Evolutionary conservation across 2,797 vertebrate species (phyloP), one percentile per base, ranked within the genome.

Genomic region (Masticophis lateralis): DNA sequence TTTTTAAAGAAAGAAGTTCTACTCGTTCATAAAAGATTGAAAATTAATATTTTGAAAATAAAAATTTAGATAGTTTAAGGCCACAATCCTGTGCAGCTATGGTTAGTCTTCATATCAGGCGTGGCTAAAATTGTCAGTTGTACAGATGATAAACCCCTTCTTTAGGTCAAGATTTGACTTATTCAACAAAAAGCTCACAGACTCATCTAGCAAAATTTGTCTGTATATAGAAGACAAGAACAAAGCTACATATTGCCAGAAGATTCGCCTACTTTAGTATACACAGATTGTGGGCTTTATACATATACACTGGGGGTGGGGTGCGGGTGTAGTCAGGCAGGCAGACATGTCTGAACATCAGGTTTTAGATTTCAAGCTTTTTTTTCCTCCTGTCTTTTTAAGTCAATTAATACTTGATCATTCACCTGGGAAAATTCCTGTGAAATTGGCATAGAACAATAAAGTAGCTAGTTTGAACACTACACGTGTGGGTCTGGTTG

Each of bases 21-120:
- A 87, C 32, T 87, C 86, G 90, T 94, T 94, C 92, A 5, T 61
- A 37, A 79, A 55, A 91, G 90, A 56, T 27, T 1, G 8, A 91
- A 91, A 11, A 89, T 47, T 13, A 69, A 69, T 69, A n/a, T n/a
- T 51, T 66, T 18, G 51, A 43, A 53, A 89, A 60, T 89, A 57
- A 22, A 87, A 28, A 8, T n/a, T 53, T 14, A n/a, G 11, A 60
- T 43, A 14, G 13, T 55, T 87, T 94, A 90, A 87, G 59, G 90
- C 12, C 32, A 9, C 0, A 69, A 60, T 6, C 55, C 56, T 63
- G 9, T 89, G 88, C 13, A 43, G 18, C 37, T 79, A 83, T 43
- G 37, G 37, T 83, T 20, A 83, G 1, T 47, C 74, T 83, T 83
- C 37, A 47, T 25, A 83, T 83, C 20, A 25, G 37, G 20, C 74